A percentile compares a stretch with the other conserved stretches of the same genome.
Conservation (phyloP, 53 echinoderm and acorn worm genomes). For the Actinopyga echinites region DNA sequence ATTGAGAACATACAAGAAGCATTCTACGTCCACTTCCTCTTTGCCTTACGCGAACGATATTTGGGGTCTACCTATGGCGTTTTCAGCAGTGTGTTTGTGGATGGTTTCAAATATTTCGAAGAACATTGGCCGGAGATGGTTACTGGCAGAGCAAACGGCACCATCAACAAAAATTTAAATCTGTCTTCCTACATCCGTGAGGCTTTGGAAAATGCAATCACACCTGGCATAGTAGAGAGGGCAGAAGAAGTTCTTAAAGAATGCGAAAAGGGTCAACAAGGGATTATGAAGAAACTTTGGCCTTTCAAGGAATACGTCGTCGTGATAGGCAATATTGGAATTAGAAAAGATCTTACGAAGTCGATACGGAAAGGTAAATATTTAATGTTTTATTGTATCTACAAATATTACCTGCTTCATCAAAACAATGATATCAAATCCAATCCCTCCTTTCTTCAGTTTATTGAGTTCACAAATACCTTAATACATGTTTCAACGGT, state of each 20-base stretch:
- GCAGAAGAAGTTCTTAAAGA: constrained; percentile 55
- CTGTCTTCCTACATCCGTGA: constrained; percentile 32
- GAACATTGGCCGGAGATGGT: no score
- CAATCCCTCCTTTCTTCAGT: no score
- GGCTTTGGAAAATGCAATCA: constrained; percentile 23
- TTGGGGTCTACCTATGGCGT: constrained; percentile 2
- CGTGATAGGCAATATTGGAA: constrained; percentile 41
- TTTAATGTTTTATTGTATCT: no score
- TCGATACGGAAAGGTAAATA: constrained; percentile 58
- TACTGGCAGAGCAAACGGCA: constrained; percentile 60
- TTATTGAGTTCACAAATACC: no score
- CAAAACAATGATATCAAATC: no score
- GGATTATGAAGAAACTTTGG: constrained; percentile 82
- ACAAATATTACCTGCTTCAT: no score
- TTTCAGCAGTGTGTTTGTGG: no score
- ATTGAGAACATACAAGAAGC: constrained; percentile 53
- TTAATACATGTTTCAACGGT: no score
- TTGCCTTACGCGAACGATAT: constrained; percentile 59
- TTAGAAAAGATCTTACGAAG: constrained; percentile 24
- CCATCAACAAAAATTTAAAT: constrained; percentile 50
- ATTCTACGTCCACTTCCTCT: constrained; percentile 69
- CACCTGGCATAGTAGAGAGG: constrained; percentile 50
- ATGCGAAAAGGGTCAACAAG: constrained; percentile 75
- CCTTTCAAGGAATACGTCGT: constrained; percentile 47
- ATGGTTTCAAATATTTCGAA: constrained; percentile 48